These are phyloP conservation scores for Amyelois transitella DNA, from an alignment of 1,140 invertebrate species.

Conservation along the genomic window DNA sequence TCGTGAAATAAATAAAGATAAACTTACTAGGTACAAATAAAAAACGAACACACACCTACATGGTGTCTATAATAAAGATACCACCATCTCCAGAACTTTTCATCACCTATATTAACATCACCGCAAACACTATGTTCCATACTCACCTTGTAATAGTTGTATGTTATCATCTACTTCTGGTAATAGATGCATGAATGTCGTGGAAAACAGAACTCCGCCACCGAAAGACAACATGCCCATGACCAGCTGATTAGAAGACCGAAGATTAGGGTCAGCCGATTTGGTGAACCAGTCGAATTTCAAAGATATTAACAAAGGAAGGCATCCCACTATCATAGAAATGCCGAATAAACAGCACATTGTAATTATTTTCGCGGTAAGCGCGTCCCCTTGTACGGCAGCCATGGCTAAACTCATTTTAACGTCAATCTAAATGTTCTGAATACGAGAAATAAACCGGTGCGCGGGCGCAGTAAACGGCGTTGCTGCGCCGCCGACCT, in stretches of 20 bases:
- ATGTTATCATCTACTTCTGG: conserved; percentile 89
- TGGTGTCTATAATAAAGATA: too few species aligned
- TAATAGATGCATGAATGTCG: conserved; percentile 91
- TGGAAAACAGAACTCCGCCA: conserved; percentile 92
- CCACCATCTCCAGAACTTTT: too few species aligned
- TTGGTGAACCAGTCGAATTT: conserved; percentile 77
- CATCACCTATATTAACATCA: not conserved
- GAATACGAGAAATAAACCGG: not conserved
- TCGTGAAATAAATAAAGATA: too few species aligned
- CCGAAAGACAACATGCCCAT: conserved; percentile 85
- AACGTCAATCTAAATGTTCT: conserved; percentile 21
- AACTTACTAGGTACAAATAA: too few species aligned
- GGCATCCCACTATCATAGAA: conserved; percentile 80
- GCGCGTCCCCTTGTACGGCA: conserved; percentile 28
- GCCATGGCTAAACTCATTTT: conserved; percentile 34
- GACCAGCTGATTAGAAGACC: conserved; percentile 56
- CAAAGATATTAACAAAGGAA: conserved; percentile 80
- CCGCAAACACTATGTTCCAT: not conserved
- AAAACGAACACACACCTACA: too few species aligned
- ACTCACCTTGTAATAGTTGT: conserved; percentile 72
- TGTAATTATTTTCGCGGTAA: conserved; percentile 80
- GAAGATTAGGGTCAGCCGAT: conserved; percentile 54
- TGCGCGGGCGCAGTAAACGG: conserved; percentile 8
- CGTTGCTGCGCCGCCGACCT: conserved; percentile 13
- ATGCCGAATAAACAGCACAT: conserved; percentile 81